Conservation (phyloP, 2,113 vertebrate genomes). For the Ptychochromis oligacanthus region DNA sequence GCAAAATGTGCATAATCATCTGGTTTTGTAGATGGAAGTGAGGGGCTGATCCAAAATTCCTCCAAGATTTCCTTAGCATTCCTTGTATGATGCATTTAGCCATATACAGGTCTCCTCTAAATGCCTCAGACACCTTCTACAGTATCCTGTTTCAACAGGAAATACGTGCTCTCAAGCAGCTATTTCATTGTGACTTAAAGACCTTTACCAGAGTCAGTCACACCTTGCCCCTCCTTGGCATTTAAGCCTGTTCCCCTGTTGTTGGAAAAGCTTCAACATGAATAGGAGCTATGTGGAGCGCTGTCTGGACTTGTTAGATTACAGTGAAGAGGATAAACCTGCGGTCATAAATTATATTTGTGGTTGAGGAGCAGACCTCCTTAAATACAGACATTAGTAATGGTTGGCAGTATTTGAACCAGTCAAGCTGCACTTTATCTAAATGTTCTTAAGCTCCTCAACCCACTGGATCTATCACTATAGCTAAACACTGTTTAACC, state of each 20-base stretch:
- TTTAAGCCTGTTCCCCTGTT: slow-evolving; percentile 7
- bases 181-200: slow-evolving; percentile 25
- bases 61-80: background rate
- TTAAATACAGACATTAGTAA: background rate
- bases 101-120: background rate
- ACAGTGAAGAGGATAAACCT: slow-evolving; percentile 15
- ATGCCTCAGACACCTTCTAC: slow-evolving; percentile 5
- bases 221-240: slow-evolving; percentile 20
- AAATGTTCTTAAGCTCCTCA: background rate
- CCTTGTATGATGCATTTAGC: slow-evolving; percentile 1
- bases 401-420: slow-evolving; percentile 1
- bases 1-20: slow-evolving; percentile 8
- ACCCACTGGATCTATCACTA: background rate
- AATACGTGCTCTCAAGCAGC: slow-evolving; percentile 26
- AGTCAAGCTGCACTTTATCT: background rate
- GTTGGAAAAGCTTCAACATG: background rate
- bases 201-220: slow-evolving; percentile 16
- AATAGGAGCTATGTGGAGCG: background rate
- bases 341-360: slow-evolving; percentile 28
- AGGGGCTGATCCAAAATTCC: background rate
- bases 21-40: background rate
- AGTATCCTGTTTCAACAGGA: slow-evolving; percentile 45
- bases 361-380: background rate
- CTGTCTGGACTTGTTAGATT: slow-evolving; percentile 49
- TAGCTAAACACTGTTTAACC: background rate